Evolutionary conservation across 2,113 vertebrate species (phyloP).

Genomic region (Aptenodytes forsteri): DNA sequence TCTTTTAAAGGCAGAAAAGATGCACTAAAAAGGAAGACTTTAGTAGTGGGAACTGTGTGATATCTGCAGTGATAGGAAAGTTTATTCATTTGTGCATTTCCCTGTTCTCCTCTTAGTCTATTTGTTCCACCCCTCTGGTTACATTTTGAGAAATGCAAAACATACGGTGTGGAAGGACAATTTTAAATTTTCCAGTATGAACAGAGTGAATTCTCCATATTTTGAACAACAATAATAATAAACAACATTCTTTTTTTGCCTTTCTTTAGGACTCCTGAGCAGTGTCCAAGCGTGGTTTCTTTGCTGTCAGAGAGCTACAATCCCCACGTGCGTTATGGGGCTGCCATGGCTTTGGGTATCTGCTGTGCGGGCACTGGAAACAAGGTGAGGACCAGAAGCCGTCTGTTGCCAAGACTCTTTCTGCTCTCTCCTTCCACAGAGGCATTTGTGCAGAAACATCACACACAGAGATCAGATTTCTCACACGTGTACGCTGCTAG

Average conservation of each 20-base stretch:
- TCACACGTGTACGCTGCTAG: neutral
- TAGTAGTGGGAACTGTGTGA: neutral
- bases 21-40: neutral
- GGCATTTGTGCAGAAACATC: neutral
- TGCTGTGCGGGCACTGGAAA: slow-evolving; percentile 98
- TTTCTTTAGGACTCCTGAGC: slow-evolving; percentile 91
- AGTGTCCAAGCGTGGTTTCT: slow-evolving; percentile 97
- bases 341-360: slow-evolving; percentile 97
- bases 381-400: slow-evolving; percentile 81
- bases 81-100: neutral
- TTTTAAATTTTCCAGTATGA: neutral
- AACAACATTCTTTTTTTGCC: neutral
- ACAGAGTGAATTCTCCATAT: neutral
- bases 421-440: neutral
- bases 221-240: neutral
- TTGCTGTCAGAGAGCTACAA: slow-evolving; percentile 98
- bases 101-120: neutral
- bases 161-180: neutral
- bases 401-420: neutral
- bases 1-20: neutral
- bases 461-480: neutral
- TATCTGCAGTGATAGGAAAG: neutral
- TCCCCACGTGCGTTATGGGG: slow-evolving; percentile 96
- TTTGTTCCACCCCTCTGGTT: neutral
- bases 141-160: neutral